phyloP scores from a whole-genome alignment of 53 echinoderm and acorn worm species.

The Paracentrotus lividus region DNA sequence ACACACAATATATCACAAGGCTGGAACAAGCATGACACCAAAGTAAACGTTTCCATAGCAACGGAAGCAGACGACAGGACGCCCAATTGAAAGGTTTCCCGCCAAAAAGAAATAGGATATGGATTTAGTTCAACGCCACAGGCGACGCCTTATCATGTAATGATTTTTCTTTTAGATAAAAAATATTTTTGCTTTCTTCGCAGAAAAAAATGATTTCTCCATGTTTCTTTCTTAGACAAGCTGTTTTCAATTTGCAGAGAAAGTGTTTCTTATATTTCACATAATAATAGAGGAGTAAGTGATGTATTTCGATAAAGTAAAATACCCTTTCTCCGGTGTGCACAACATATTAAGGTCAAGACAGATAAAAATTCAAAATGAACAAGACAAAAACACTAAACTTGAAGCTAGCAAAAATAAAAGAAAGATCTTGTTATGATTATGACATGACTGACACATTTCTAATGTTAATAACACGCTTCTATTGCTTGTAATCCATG shows the following conservation, averaged over 20 bases:
- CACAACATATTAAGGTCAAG: background rate
- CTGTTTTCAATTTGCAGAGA: background rate
- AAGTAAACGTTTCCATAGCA: constrained; percentile 23
- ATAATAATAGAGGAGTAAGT: background rate
- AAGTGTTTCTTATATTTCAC: background rate
- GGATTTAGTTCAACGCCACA: background rate
- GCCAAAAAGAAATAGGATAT: constrained; percentile 28
- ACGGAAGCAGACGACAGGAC: constrained; percentile 8
- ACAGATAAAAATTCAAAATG: background rate
- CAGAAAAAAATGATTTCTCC: background rate
- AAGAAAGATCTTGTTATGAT: background rate
- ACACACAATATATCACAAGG: background rate
- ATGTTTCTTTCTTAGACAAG: background rate
- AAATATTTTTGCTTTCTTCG: background rate
- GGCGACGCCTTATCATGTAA: background rate
- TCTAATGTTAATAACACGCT: background rate
- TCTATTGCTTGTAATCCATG: background rate
- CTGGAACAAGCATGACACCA: background rate
- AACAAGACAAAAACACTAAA: background rate
- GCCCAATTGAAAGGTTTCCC: constrained; percentile 12
- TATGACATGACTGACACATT: background rate
- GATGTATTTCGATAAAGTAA: background rate
- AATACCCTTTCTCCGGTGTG: background rate
- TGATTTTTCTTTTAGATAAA: constrained; percentile 6
- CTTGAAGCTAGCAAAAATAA: background rate